phyloP scores from a whole-genome alignment of 1,140 invertebrate species.

The Trachymyrmex septentrionalis region DNA sequence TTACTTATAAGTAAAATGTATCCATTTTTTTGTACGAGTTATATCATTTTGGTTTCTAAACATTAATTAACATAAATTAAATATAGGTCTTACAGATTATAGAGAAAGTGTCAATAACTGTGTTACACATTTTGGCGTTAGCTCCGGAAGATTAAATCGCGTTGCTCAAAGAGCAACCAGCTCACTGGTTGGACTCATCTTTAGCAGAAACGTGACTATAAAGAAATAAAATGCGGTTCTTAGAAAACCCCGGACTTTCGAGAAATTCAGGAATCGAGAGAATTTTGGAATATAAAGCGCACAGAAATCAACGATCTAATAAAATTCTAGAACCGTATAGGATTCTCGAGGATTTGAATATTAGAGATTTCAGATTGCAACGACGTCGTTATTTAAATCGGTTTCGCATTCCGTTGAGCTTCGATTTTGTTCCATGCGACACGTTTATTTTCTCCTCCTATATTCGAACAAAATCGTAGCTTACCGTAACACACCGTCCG shows the following conservation, averaged over 20 bases:
- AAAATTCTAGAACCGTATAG: neutral
- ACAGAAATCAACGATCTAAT: neutral
- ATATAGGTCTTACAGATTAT: too few relatives aligned
- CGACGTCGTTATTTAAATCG: constrained; percentile 17
- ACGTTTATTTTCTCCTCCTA: constrained; percentile 9
- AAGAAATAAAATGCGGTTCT: neutral
- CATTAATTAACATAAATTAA: too few relatives aligned
- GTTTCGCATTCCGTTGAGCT: constrained; percentile 18
- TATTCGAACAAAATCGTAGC: constrained; percentile 29
- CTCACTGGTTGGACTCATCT: neutral
- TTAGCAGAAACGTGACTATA: neutral
- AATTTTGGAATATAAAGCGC: constrained; percentile 22
- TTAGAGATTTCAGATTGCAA: neutral
- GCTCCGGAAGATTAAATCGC: neutral
- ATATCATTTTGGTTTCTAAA: too few relatives aligned
- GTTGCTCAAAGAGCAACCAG: neutral
- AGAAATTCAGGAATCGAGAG: neutral
- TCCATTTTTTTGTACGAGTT: too few relatives aligned
- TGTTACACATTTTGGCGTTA: too few relatives aligned
- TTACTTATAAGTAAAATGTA: too few relatives aligned
- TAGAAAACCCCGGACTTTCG: neutral
- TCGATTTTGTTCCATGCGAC: constrained; percentile 11
- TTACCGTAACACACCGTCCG: constrained; percentile 28
- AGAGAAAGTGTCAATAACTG: too few relatives aligned
- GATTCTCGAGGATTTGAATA: constrained; percentile 11